Base-by-base conservation (phyloP, 2,797 vertebrate species). In the Artibeus lituratus region DNA sequence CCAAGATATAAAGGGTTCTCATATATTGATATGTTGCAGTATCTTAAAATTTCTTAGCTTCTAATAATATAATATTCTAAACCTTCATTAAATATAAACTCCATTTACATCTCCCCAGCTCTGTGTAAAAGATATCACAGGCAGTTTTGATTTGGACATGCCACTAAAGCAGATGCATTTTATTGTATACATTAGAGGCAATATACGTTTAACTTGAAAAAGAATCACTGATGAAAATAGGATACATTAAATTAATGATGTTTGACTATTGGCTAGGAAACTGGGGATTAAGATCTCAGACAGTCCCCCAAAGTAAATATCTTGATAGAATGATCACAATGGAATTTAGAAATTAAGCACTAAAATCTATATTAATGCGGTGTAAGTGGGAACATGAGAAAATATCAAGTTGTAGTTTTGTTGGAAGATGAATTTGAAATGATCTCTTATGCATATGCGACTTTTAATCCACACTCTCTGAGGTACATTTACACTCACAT, bases 351-450 rank as follows among this genome's bases (percentile, higher is more conserved):
- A 96, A 95, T 96, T 97, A 97, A 97, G 95, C 97, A 96, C 96
- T 97, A 96, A 97, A 97, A 85, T 90, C 76, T 97, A 95, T 95
- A 95, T 87, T 97, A 97, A 97, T 97, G 39, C 59, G 51, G 44
- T 73, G 37, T 95, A 96, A 97, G 72, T 96, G 88, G 94, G 86
- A 96, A 97, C 97, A 96, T 95, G 94, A 96, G 89, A 94, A 96
- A 96, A 97, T 96, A 97, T 96, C 92, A 97, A 97, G 96, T 97
- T 96, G 91, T 96, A 97, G 96, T 97, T 98, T 96, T 90, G 86
- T 96, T 95, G 80, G 96, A 96, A 98, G 96, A 96, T 97, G 97
- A 97, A 97, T 98, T 95, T 96, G 89, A 97, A 98, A 97, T 95
- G 94, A 95, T 96, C 91, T 76, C 94, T 97, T 97, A 97, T 97